These are phyloP conservation scores for Coccyzus lansbergi DNA, from an alignment of 2,797 vertebrate genomes.

Conservation along the genomic window DNA sequence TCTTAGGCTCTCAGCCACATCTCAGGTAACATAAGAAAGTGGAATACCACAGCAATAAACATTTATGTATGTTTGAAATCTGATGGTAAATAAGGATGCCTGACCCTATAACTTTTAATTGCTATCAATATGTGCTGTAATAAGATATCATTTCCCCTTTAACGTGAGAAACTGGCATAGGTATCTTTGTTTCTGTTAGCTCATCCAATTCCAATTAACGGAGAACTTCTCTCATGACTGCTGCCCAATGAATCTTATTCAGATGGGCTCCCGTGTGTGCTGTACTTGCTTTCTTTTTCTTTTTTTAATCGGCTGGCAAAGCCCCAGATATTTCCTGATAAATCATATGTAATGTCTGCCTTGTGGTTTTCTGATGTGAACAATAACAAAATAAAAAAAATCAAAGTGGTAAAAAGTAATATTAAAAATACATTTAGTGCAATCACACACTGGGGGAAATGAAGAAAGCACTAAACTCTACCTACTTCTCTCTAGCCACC, in stretches of 20 bases:
- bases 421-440: constrained; percentile 55
- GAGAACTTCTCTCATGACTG: neutral
- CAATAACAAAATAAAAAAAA: constrained; percentile 47
- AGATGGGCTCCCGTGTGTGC: neutral
- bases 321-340: constrained; percentile 41
- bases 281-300: constrained; percentile 23
- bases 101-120: neutral
- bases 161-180: neutral
- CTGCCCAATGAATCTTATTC: constrained; percentile 8
- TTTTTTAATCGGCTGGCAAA: constrained; percentile 51
- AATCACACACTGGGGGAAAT: constrained; percentile 13
- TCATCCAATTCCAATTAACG: neutral
- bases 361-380: constrained; percentile 43
- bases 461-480: constrained; percentile 43
- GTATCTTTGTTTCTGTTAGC: neutral
- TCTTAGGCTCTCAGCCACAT: neutral
- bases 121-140: neutral
- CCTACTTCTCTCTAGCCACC: constrained; percentile 18
- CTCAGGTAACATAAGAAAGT: neutral
- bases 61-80: neutral
- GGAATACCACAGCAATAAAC: neutral
- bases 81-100: neutral
- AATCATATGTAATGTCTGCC: constrained; percentile 51
- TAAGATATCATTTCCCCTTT: neutral
- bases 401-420: constrained; percentile 45